Evolutionary conservation across 2,797 vertebrate species (phyloP).

Genomic region (Aulostomus chinensis): DNA sequence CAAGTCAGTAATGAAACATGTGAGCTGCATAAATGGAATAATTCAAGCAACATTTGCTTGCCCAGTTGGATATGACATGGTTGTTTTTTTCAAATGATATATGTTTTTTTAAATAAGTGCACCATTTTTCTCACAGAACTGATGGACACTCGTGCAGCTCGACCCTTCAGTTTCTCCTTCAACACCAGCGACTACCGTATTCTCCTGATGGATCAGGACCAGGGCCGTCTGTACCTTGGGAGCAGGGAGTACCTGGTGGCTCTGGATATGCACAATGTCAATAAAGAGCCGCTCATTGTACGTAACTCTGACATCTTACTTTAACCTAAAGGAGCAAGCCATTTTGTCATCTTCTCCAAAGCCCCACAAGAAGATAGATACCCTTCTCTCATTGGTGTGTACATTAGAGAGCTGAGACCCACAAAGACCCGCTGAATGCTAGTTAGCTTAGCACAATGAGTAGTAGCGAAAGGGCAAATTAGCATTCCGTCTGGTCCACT

Average conservation of each 20-base stretch:
- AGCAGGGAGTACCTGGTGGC: slow-evolving; percentile 88
- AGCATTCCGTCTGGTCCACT: too few relatives aligned
- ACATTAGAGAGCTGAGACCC: too few relatives aligned
- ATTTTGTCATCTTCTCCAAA: too few relatives aligned
- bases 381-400: too few relatives aligned
- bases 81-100: not conserved
- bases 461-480: too few relatives aligned
- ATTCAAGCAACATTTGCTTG: slow-evolving; percentile 26
- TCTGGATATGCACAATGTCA: slow-evolving; percentile 88
- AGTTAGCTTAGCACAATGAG: too few relatives aligned
- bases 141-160: slow-evolving; percentile 83
- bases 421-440: too few relatives aligned
- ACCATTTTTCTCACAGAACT: slow-evolving; percentile 72
- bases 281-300: slow-evolving; percentile 89
- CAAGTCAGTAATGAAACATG: slow-evolving; percentile 52
- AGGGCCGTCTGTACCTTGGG: slow-evolving; percentile 88
- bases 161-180: slow-evolving; percentile 87
- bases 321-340: too few relatives aligned
- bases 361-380: too few relatives aligned
- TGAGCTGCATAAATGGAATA: slow-evolving; percentile 31
- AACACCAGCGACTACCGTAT: slow-evolving; percentile 89
- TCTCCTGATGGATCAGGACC: slow-evolving; percentile 87
- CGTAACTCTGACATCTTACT: too few relatives aligned
- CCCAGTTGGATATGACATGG: slow-evolving; percentile 19
- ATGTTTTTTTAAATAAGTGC: too few relatives aligned